Conservation (phyloP, 2,113 vertebrate species). For the Leucopternis melanops region DNA sequence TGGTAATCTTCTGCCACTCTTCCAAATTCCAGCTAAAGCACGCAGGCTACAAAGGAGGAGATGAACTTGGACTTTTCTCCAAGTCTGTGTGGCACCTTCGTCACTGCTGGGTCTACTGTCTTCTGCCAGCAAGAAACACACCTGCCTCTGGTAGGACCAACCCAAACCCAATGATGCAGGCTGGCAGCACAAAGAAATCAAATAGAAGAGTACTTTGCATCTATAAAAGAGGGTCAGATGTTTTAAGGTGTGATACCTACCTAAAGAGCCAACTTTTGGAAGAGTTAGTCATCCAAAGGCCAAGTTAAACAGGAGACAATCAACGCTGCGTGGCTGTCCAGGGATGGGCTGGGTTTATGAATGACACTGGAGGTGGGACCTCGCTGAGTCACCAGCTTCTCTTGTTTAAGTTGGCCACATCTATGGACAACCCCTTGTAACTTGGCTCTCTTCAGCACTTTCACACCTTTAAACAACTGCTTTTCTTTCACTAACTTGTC, state of each 20-base stretch:
- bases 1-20: background rate
- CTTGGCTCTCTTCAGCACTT: background rate
- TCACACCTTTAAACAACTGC: slow-evolving; percentile 28
- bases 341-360: background rate
- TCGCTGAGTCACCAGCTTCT: background rate
- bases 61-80: background rate
- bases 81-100: background rate
- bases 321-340: background rate
- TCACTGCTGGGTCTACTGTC: background rate
- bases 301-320: background rate
- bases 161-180: background rate
- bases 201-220: background rate
- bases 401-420: slow-evolving; percentile 17
- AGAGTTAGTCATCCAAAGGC: background rate
- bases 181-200: background rate
- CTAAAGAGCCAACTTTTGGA: background rate
- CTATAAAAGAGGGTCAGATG: background rate
- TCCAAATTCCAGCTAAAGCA: background rate
- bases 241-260: background rate
- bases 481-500: background rate
- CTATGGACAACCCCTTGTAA: background rate
- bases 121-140: background rate
- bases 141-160: background rate
- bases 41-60: background rate
- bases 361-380: background rate